These are phyloP conservation scores for Notarius lentiginosus DNA, from an alignment of 2,113 vertebrate species.

Conservation along the genomic window DNA sequence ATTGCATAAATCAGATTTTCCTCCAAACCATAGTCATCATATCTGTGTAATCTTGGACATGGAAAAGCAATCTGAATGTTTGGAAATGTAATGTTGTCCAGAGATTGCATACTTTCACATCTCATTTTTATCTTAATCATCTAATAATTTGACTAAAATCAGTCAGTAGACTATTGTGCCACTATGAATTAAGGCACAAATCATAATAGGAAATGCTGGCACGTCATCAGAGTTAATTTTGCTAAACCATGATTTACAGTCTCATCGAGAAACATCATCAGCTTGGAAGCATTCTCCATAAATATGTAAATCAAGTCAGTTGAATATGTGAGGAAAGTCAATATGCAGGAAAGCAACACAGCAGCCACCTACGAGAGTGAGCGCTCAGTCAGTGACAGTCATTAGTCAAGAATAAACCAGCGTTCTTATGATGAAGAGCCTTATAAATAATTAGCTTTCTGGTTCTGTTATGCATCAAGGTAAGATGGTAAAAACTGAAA, in stretches of 20 bases:
- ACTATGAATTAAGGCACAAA: slow-evolving; percentile 30
- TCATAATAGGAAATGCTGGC: slow-evolving; percentile 18
- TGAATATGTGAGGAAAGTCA: slow-evolving; percentile 29
- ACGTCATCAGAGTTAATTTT: slow-evolving; percentile 17
- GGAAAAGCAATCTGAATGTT: slow-evolving; percentile 1
- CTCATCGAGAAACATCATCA: slow-evolving; percentile 36
- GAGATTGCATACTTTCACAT: not conserved
- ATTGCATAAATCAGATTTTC: not conserved
- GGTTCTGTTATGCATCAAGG: slow-evolving; percentile 33
- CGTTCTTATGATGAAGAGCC: slow-evolving; percentile 38
- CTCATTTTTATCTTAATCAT: slow-evolving; percentile 17
- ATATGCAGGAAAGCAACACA: slow-evolving; percentile 22
- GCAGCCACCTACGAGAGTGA: slow-evolving; percentile 18
- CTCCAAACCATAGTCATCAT: not conserved
- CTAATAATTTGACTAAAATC: slow-evolving; percentile 18
- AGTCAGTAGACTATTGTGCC: slow-evolving; percentile 16
- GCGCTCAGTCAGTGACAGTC: slow-evolving; percentile 32
- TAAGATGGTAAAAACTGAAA: slow-evolving; percentile 19
- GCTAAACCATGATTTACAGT: slow-evolving; percentile 29
- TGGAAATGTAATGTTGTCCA: slow-evolving; percentile 4
- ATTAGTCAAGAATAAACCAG: slow-evolving; percentile 47
- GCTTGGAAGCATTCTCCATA: slow-evolving; percentile 15
- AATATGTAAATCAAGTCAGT: slow-evolving; percentile 37
- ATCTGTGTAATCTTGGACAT: not conserved
- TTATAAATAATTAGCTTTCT: slow-evolving; percentile 50